These are phyloP conservation scores for Hydrocynus forskahlii DNA, from an alignment of 2,797 vertebrate species.

Conservation along the genomic window DNA sequence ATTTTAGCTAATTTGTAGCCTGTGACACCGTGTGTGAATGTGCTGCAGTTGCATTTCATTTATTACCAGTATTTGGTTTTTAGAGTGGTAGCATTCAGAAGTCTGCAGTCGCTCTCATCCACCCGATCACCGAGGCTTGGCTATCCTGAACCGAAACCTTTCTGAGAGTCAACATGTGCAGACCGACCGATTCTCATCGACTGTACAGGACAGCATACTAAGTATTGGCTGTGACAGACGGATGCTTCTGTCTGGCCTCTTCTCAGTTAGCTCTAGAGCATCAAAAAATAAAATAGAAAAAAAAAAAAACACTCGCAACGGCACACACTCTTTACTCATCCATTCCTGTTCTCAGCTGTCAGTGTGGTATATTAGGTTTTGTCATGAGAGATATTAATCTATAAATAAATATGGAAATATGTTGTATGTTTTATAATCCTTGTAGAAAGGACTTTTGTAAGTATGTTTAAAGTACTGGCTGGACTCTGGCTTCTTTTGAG, in stretches of 20 bases:
- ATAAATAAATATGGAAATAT: constrained; percentile 79
- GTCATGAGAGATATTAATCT: constrained; percentile 68
- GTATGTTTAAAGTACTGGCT: constrained; percentile 94
- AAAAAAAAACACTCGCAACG: constrained; percentile 6
- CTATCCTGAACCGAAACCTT: background rate
- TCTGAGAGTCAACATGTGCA: too few species aligned
- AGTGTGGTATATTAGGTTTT: constrained; percentile 59
- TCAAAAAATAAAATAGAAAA: background rate
- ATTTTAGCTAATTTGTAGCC: constrained; percentile 25
- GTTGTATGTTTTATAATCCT: constrained; percentile 95
- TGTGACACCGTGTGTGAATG: background rate
- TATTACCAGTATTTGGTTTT: background rate
- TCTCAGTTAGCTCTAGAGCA: constrained; percentile 20
- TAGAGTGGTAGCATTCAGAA: background rate
- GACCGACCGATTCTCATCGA: background rate
- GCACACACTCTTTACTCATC: constrained; percentile 40
- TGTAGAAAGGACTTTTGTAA: constrained; percentile 98
- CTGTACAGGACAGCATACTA: constrained; percentile 9
- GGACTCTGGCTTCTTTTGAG: constrained; percentile 81
- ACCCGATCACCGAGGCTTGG: background rate
- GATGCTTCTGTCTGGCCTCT: constrained; percentile 24
- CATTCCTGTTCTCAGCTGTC: constrained; percentile 56
- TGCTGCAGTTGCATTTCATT: background rate
- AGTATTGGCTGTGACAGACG: constrained; percentile 9
- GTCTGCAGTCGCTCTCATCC: background rate